These are phyloP conservation scores for Metalampra italica DNA, from an alignment of 2,888 invertebrate genomes.

Conservation along the genomic window DNA sequence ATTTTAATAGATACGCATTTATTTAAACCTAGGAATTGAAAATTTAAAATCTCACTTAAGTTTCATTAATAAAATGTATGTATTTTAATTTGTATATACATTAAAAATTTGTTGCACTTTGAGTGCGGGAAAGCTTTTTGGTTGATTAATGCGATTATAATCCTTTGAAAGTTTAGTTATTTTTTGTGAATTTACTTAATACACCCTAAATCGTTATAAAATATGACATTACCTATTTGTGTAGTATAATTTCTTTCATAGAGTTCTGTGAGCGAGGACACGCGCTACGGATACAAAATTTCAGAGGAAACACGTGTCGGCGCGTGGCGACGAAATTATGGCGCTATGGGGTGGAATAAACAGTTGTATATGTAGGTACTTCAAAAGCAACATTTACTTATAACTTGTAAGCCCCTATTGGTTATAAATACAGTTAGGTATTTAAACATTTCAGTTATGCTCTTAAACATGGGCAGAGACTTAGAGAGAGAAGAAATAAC, in stretches of 20 bases:
- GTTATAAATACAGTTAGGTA: slow-evolving; percentile 30
- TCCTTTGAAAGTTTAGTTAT: no score
- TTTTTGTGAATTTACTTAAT: no score
- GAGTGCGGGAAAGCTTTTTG: background rate
- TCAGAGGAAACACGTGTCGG: slow-evolving; percentile 47
- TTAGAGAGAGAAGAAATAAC: no score
- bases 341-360: slow-evolving; percentile 53
- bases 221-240: no score
- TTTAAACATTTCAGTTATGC: background rate
- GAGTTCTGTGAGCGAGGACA: slow-evolving; percentile 16
- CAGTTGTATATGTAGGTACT: slow-evolving; percentile 47
- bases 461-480: no score
- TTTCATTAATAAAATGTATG: no score
- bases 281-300: slow-evolving; percentile 42
- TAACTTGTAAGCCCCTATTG: slow-evolving; percentile 34
- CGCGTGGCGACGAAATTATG: slow-evolving; percentile 50
- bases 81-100: no score
- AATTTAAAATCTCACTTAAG: no score
- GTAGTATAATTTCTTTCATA: background rate
- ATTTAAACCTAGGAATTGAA: no score
- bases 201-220: no score
- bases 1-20: no score
- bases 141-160: no score
- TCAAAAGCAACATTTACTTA: slow-evolving; percentile 50
- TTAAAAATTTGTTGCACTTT: slow-evolving; percentile 10